These are phyloP conservation scores for Xestia xanthographa DNA, from an alignment of 2,888 invertebrate genomes.

Conservation along the genomic window DNA sequence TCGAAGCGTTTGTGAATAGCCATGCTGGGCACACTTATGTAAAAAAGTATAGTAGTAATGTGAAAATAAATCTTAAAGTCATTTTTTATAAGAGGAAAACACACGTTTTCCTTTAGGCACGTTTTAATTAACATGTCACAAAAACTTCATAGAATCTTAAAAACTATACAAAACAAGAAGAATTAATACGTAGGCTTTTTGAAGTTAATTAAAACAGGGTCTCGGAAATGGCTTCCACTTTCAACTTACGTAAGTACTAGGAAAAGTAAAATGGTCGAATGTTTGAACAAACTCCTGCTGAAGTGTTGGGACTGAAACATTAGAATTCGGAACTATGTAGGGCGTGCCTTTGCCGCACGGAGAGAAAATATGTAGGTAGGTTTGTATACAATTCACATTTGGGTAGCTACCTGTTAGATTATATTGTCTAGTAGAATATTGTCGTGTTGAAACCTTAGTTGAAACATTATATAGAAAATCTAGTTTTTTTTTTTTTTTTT, in stretches of 20 bases:
- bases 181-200: conserved; percentile 22
- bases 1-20: too few species aligned
- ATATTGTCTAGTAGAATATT: background rate
- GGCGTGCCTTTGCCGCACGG: background rate
- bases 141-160: conserved; percentile 16
- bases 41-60: too few species aligned
- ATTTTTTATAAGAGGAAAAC: background rate
- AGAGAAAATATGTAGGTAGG: background rate
- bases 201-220: conserved; percentile 59
- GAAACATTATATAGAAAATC: too few species aligned
- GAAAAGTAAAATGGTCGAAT: conserved; percentile 48
- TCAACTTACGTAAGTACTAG: conserved; percentile 44
- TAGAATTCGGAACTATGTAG: conserved; percentile 17
- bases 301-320: conserved; percentile 25
- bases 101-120: background rate
- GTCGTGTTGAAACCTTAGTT: background rate
- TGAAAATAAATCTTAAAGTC: background rate
- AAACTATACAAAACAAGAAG: conserved; percentile 30
- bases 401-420: background rate
- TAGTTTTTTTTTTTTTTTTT: too few species aligned
- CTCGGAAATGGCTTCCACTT: conserved; percentile 52
- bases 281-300: conserved; percentile 34
- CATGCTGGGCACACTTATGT: background rate
- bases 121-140: background rate
- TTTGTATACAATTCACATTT: background rate